Percentiles rank a stretch among this genome's conserved stretches.
These are phyloP conservation scores for Cinara cedri DNA, from an alignment of 2,888 invertebrate species.

Conservation along the genomic window DNA sequence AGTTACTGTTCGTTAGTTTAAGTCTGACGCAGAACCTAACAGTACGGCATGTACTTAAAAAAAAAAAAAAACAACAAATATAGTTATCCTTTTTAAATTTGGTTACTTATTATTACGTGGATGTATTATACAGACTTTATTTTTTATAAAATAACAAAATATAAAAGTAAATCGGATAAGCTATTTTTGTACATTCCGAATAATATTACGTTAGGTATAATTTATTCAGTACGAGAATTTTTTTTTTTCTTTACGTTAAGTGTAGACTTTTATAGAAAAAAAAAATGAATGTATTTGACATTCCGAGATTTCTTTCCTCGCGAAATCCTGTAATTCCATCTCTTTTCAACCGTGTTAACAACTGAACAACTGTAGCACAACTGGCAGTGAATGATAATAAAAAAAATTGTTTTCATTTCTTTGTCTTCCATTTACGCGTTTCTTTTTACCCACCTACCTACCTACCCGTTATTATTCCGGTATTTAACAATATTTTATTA, in stretches of 20 bases:
- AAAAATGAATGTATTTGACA: not conserved
- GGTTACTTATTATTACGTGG: too few species aligned
- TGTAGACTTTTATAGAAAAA: not conserved
- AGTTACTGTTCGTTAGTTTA: too few species aligned
- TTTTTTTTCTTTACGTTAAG: too few species aligned
- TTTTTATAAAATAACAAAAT: too few species aligned
- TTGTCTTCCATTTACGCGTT: not conserved
- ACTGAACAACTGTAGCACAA: too few species aligned
- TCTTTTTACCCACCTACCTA: not conserved
- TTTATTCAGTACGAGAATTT: not conserved
- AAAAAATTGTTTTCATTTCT: conserved; percentile 19
- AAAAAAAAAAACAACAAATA: too few species aligned
- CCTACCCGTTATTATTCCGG: conserved; percentile 30
- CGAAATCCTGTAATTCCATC: not conserved
- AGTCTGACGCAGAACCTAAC: too few species aligned
- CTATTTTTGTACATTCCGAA: not conserved
- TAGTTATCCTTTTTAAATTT: too few species aligned
- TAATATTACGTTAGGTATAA: not conserved
- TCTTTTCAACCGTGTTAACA: conserved; percentile 9
- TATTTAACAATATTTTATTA: conserved; percentile 31
- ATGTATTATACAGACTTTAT: too few species aligned
- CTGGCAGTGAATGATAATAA: not conserved
- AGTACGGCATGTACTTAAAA: too few species aligned
- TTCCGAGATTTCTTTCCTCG: not conserved
- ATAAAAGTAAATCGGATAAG: too few species aligned